Percentiles rank a stretch among this genome's conserved stretches.
phyloP scores from a whole-genome alignment of 2,797 vertebrate species.

The Tapirus indicus region DNA sequence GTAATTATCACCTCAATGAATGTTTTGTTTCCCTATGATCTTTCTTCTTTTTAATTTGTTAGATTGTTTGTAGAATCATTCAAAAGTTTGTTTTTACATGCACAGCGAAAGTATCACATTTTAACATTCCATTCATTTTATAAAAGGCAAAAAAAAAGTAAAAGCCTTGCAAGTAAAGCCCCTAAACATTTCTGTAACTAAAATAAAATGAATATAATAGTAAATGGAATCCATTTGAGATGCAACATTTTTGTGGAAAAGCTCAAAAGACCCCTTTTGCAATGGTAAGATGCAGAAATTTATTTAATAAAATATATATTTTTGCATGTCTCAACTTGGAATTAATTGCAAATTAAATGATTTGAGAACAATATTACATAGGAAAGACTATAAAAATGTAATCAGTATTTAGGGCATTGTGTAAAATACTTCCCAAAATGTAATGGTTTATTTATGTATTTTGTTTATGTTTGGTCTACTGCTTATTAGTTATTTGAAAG shows the following conservation, averaged over 20 bases:
- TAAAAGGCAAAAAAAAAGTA: background rate
- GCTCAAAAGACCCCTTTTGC: background rate
- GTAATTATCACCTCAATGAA: background rate
- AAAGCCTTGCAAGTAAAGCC: rapidly evolving
- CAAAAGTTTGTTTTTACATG: background rate
- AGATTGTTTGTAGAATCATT: background rate
- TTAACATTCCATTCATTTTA: background rate
- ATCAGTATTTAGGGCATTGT: background rate
- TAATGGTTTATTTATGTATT: background rate
- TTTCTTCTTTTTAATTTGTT: background rate
- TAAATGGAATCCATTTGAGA: background rate
- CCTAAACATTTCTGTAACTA: background rate
- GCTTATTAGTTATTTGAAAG: background rate
- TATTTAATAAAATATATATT: background rate
- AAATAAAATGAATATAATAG: background rate
- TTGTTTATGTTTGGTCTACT: background rate
- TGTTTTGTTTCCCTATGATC: background rate
- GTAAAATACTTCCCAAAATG: background rate
- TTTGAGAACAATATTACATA: background rate
- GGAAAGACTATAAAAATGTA: background rate
- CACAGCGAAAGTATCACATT: background rate
- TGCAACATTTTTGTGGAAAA: background rate
- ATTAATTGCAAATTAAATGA: background rate
- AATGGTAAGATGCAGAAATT: background rate
- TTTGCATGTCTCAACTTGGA: background rate